These are phyloP conservation scores for Gambelia wislizenii DNA, from an alignment of 2,797 vertebrate species.

Conservation along the genomic window DNA sequence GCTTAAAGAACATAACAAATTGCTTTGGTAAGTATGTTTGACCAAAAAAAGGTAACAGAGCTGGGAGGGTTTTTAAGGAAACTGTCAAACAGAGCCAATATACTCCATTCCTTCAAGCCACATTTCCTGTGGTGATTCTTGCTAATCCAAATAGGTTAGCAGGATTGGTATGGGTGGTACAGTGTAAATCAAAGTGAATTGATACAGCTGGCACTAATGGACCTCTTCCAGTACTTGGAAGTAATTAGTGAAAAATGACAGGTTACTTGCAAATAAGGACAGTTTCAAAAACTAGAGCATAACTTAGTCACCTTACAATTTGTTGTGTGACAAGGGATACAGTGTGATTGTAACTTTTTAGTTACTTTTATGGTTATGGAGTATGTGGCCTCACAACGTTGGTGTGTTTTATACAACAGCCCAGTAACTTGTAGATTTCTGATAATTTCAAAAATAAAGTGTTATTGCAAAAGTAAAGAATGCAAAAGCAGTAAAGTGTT, in stretches of 20 bases:
- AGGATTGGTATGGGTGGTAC: background rate
- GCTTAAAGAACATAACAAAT: constrained; percentile 9
- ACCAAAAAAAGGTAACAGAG: background rate
- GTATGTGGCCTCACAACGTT: background rate
- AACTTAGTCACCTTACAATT: background rate
- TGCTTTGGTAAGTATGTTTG: background rate
- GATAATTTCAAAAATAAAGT: no score
- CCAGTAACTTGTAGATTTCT: no score
- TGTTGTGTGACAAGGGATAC: background rate
- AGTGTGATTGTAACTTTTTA: background rate
- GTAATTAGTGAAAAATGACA: background rate
- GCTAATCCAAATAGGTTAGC: background rate
- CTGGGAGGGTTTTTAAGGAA: background rate
- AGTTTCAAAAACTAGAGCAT: background rate
- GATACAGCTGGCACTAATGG: background rate
- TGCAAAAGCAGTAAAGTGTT: no score
- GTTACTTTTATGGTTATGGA: background rate
- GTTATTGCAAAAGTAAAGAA: no score
- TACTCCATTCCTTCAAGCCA: background rate
- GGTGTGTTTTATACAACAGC: no score
- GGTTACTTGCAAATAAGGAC: background rate
- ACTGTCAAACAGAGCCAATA: background rate
- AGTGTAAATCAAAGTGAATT: background rate
- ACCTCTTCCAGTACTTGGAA: background rate
- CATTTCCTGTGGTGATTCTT: background rate